A percentile compares a stretch with the other conserved stretches of the same genome.
Conservation (phyloP, 1,140 invertebrate species). For the Armadillidium nasatum region DNA sequence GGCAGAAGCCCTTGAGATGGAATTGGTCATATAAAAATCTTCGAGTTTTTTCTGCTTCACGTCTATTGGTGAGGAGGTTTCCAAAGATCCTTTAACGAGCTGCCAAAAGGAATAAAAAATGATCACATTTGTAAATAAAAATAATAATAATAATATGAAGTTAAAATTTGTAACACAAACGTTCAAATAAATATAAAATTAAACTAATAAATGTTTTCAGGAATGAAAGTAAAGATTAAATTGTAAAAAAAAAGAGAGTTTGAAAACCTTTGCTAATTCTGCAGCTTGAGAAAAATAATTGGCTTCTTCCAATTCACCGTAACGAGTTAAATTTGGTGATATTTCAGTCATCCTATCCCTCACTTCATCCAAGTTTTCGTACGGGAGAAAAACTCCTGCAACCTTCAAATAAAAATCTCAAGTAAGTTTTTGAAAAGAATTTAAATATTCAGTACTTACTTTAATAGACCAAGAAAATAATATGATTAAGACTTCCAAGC, state of each 20-base stretch:
- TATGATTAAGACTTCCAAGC: too few relatives aligned
- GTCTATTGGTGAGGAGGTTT: slow-evolving; percentile 56
- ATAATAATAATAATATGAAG: not conserved
- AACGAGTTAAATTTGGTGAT: slow-evolving; percentile 79
- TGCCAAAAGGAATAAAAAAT: slow-evolving; percentile 50
- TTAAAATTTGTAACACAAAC: too few relatives aligned
- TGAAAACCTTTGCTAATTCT: slow-evolving; percentile 60
- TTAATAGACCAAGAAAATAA: too few relatives aligned
- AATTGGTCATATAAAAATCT: slow-evolving; percentile 98
- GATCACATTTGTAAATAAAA: too few relatives aligned
- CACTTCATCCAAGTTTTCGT: slow-evolving; percentile 83
- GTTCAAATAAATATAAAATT: not conserved
- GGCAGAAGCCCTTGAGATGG: slow-evolving; percentile 89
- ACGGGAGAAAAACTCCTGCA: slow-evolving; percentile 73
- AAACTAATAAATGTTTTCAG: slow-evolving; percentile 9
- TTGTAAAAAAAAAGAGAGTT: not conserved
- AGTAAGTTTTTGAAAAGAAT: too few relatives aligned
- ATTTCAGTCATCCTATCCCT: slow-evolving; percentile 74
- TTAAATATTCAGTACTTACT: too few relatives aligned
- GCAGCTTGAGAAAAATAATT: slow-evolving; percentile 75
- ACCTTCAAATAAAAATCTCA: slow-evolving; percentile 57
- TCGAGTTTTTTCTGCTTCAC: slow-evolving; percentile 74
- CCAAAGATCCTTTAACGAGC: slow-evolving; percentile 54
- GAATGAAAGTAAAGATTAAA: not conserved
- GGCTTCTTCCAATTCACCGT: slow-evolving; percentile 74